Percentiles rank a stretch among this genome's conserved stretches.
phyloP scores from a whole-genome alignment of 2,888 invertebrate species.

The Thecophora atra region DNA sequence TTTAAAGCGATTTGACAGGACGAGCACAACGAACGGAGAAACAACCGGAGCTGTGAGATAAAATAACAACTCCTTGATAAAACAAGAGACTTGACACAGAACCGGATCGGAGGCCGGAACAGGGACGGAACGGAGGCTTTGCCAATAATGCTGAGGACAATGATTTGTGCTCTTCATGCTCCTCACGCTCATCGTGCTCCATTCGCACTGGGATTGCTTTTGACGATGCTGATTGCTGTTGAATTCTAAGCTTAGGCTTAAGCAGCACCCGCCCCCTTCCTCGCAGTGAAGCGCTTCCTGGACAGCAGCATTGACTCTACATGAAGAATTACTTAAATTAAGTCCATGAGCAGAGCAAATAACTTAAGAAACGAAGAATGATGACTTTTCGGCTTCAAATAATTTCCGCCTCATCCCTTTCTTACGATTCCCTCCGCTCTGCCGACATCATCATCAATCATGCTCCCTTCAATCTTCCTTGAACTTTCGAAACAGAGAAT shows the following conservation, averaged over 20 bases:
- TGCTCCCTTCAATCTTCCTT: no score
- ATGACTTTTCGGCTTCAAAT: background rate
- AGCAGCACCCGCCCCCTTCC: constrained; percentile 12
- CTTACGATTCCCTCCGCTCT: background rate
- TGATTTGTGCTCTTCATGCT: constrained; percentile 51
- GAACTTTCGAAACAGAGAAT: constrained; percentile 1
- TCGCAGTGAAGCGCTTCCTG: constrained; percentile 11
- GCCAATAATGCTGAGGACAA: constrained; percentile 57
- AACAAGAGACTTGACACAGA: background rate
- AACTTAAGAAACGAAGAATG: no score
- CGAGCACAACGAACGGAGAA: no score
- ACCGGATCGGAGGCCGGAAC: background rate
- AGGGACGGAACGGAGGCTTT: constrained; percentile 36
- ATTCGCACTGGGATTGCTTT: background rate
- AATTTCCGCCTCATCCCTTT: background rate
- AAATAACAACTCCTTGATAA: background rate
- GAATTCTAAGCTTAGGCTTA: constrained; percentile 21
- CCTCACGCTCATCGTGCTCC: constrained; percentile 12
- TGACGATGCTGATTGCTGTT: constrained; percentile 12
- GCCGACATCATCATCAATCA: background rate
- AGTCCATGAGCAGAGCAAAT: no score
- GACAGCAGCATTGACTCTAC: background rate
- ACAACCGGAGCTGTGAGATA: no score
- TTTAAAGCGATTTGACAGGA: no score
- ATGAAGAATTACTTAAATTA: no score